Evolutionary conservation across 2,113 vertebrate genomes (phyloP).

Genomic region (Antennarius striatus): DNA sequence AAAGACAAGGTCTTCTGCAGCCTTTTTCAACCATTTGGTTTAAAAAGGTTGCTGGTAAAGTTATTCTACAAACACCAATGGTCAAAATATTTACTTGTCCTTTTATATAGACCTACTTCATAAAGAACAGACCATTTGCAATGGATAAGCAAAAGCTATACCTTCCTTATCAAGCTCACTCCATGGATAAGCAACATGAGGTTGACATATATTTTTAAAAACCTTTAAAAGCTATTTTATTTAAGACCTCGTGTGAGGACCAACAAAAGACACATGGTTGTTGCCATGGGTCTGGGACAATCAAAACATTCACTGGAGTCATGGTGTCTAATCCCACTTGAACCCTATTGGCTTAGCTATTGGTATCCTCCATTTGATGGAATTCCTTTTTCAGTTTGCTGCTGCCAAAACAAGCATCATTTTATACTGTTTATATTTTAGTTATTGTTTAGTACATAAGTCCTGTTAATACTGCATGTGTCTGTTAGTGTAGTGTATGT

Average conservation of each 20-base stretch:
- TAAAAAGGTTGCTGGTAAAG: not conserved
- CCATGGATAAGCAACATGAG: not conserved
- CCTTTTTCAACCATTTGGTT: not conserved
- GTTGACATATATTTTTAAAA: not conserved
- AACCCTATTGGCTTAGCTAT: not conserved
- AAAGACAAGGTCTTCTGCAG: slow-evolving; percentile 17
- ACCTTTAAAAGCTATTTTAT: not conserved
- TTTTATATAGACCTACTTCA: not conserved
- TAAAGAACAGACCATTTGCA: not conserved
- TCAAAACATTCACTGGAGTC: not conserved
- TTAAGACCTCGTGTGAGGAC: not conserved
- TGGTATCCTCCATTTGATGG: not conserved
- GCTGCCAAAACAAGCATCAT: not conserved
- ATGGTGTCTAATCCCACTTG: not conserved
- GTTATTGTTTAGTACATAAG: too few species aligned
- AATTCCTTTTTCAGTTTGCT: not conserved
- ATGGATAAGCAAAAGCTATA: not conserved
- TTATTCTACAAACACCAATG: not conserved
- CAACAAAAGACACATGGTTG: not conserved
- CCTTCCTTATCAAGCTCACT: not conserved
- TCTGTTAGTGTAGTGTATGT: too few species aligned
- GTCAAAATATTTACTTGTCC: not conserved
- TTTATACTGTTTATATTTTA: too few species aligned
- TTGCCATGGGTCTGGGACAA: not conserved
- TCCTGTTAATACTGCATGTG: too few species aligned